Evolutionary conservation across 2,797 vertebrate species (phyloP).

Genomic region (Microctenopoma steveboyesi): DNA sequence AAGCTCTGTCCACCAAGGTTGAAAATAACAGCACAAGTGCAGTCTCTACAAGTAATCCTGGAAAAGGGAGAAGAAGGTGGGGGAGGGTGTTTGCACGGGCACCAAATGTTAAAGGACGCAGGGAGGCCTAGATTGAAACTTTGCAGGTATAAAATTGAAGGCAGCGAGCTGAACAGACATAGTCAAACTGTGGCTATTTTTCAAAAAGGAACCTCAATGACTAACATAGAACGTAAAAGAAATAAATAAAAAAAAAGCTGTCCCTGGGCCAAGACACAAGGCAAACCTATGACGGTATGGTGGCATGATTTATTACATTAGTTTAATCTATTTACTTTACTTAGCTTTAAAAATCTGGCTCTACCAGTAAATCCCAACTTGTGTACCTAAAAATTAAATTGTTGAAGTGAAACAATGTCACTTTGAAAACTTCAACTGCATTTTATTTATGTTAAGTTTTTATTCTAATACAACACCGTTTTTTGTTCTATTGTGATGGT

Average conservation of each 20-base stretch:
- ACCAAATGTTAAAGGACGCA: conserved; percentile 81
- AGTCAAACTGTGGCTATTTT: conserved; percentile 79
- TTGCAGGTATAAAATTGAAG: conserved; percentile 89
- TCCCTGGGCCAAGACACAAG: conserved; percentile 21
- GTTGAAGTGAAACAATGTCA: neutral
- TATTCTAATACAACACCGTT: conserved; percentile 16
- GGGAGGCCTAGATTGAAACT: conserved; percentile 84
- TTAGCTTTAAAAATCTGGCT: conserved; percentile 36
- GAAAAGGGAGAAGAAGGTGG: conserved; percentile 67
- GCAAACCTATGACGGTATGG: conserved; percentile 53
- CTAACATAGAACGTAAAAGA: conserved; percentile 55
- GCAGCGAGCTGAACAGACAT: conserved; percentile 84
- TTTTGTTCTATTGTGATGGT: conserved; percentile 44
- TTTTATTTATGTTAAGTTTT: neutral
- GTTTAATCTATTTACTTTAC: conserved; percentile 56
- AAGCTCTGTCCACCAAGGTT: conserved; percentile 83
- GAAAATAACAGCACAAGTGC: conserved; percentile 82
- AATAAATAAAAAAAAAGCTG: conserved; percentile 49
- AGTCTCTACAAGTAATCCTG: conserved; percentile 80
- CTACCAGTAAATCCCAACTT: conserved; percentile 11
- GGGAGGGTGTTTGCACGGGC: conserved; percentile 63
- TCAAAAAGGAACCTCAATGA: conserved; percentile 71
- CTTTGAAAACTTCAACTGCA: conserved; percentile 4
- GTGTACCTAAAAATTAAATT: neutral
- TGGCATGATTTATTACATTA: conserved; percentile 62